Conservation (phyloP, 1,140 invertebrate species). For the Sarcophaga bullata region DNA sequence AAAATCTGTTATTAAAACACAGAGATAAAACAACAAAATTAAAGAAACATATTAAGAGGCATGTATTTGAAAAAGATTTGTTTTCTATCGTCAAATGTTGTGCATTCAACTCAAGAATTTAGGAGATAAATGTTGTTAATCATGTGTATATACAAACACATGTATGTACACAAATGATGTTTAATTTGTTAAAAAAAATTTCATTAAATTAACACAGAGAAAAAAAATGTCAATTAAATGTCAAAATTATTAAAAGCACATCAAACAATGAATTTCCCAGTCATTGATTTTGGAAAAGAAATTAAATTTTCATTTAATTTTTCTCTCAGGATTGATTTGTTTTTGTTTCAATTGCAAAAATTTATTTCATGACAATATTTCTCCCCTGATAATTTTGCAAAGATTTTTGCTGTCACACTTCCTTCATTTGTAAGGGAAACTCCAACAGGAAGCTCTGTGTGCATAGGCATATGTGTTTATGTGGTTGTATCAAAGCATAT, state of each 20-base stretch:
- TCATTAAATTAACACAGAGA: too few species aligned
- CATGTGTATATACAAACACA: too few species aligned
- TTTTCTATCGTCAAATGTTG: too few species aligned
- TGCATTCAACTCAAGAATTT: too few species aligned
- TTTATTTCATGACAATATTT: not conserved
- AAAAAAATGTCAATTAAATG: not conserved
- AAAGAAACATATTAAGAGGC: too few species aligned
- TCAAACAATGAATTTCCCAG: not conserved
- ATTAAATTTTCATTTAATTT: not conserved
- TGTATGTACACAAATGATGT: too few species aligned
- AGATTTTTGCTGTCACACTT: not conserved
- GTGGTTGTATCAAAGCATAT: not conserved
- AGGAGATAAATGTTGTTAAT: too few species aligned
- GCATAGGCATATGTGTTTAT: not conserved
- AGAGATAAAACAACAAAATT: too few species aligned
- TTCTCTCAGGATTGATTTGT: not conserved
- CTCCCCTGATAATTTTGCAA: not conserved
- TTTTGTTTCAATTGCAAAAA: not conserved
- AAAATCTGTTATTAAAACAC: too few species aligned
- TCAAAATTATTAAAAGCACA: not conserved
- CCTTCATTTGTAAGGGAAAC: not conserved
- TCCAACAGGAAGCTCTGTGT: not conserved
- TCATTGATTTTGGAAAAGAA: not conserved
- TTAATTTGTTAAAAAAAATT: too few species aligned
- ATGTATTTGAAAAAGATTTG: too few species aligned